These are phyloP conservation scores for Spatulosminthurus flaviceps DNA, from an alignment of 2,888 invertebrate genomes.

Conservation along the genomic window DNA sequence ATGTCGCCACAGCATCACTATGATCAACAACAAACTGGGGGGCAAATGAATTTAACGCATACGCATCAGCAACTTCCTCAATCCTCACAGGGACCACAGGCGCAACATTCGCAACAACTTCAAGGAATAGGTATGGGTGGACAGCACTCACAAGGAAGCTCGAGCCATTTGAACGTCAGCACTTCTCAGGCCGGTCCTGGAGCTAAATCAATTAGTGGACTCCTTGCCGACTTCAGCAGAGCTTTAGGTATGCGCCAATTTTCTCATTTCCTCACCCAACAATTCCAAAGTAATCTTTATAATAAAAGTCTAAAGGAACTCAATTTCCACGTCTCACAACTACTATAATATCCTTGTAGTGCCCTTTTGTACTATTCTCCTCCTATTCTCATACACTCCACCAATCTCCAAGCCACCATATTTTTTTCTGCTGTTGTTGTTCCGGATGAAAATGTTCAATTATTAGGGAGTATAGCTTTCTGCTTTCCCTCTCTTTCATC, in stretches of 20 bases:
- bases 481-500: no score
- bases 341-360: no score
- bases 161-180: conserved; percentile 48
- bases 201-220: conserved; percentile 66
- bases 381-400: no score
- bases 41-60: conserved; percentile 51
- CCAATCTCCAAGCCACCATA: no score
- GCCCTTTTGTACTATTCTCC: no score
- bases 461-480: no score
- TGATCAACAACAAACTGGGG: conserved; percentile 31
- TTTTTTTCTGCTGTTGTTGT: no score
- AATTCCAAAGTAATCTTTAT: conserved; percentile 1
- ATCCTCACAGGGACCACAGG: conserved; percentile 41
- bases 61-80: conserved; percentile 48
- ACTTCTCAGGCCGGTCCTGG: conserved; percentile 57
- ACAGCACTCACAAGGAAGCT: conserved; percentile 46
- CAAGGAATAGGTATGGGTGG: conserved; percentile 37
- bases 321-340: no score
- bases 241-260: conserved; percentile 66
- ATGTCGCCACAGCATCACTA: conserved; percentile 46
- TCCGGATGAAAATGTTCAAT: no score
- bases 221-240: conserved; percentile 68
- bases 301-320: no score
- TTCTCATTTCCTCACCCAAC: background rate
- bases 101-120: conserved; percentile 49